phyloP scores from a whole-genome alignment of 2,113 vertebrate genomes.

The Plectropomus leopardus region DNA sequence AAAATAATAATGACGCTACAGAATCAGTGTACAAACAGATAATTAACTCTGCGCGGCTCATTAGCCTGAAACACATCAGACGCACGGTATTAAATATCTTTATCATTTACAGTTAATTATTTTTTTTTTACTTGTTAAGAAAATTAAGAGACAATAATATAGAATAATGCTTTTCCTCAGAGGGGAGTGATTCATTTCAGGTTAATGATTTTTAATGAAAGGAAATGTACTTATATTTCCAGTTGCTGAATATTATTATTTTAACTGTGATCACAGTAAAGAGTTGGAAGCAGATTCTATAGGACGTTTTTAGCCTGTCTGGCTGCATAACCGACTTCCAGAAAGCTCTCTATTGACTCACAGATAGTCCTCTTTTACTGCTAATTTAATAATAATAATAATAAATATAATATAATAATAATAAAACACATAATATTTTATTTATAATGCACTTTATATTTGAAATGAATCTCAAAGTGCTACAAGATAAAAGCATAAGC shows the following conservation, averaged over 20 bases:
- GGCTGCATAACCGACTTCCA: no score
- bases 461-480: no score
- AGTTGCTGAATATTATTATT: background rate
- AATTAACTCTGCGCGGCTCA: conserved; percentile 15
- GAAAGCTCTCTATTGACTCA: no score
- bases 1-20: background rate
- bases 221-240: background rate
- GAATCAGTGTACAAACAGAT: background rate
- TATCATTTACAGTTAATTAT: background rate
- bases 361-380: no score
- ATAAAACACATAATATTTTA: no score
- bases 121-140: conserved; percentile 8
- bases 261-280: background rate
- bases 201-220: background rate
- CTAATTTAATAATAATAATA: no score
- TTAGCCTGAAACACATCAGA: conserved; percentile 1
- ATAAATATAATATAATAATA: no score
- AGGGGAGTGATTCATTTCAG: background rate
- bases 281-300: no score
- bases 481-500: no score
- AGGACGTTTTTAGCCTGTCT: no score
- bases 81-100: background rate
- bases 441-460: no score
- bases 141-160: background rate
- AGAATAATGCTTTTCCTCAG: background rate